Conservation (phyloP, 1,140 invertebrate species). For the Ruditapes philippinarum region DNA sequence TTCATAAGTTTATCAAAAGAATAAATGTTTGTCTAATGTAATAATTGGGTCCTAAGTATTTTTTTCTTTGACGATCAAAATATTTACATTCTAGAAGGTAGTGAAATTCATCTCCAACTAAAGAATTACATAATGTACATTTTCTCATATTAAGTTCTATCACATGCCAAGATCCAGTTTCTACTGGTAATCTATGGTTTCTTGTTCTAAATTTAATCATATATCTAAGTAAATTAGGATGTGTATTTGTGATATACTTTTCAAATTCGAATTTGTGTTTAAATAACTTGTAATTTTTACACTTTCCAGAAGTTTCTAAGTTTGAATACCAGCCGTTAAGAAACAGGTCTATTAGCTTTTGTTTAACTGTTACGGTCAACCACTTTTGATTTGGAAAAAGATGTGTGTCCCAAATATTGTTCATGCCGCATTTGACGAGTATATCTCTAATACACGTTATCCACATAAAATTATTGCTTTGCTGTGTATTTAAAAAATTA, state of each 20-base stretch:
- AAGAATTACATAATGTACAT: background rate
- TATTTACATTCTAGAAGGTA: too few relatives aligned
- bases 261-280: background rate
- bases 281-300: background rate
- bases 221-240: background rate
- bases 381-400: too few relatives aligned
- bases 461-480: too few relatives aligned
- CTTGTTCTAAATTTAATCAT: background rate
- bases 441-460: too few relatives aligned
- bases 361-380: background rate
- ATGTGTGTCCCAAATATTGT: too few relatives aligned
- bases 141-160: background rate
- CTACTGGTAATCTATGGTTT: constrained; percentile 23
- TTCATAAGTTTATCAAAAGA: too few relatives aligned
- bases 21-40: too few relatives aligned
- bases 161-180: background rate
- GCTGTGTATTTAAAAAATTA: too few relatives aligned
- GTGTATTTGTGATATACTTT: background rate
- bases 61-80: too few relatives aligned
- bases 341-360: background rate
- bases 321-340: background rate
- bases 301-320: background rate
- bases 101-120: too few relatives aligned
- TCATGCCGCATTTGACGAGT: too few relatives aligned
- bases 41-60: too few relatives aligned